Evolutionary conservation across 2,888 invertebrate species (phyloP).

Genomic region (Syrista parreyssii): DNA sequence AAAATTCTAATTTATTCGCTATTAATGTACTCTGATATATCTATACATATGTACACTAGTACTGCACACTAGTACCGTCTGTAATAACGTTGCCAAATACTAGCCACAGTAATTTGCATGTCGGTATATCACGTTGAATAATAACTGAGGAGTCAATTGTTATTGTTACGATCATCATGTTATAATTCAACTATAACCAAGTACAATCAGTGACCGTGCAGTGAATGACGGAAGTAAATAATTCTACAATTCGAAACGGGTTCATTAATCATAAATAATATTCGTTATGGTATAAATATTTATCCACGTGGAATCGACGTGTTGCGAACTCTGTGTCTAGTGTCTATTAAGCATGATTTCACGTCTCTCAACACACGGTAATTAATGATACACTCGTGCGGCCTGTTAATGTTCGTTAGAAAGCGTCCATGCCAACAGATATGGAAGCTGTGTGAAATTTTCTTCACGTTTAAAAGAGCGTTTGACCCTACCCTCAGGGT

Average conservation of each 20-base stretch:
- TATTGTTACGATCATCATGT: not conserved
- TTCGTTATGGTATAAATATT: not conserved
- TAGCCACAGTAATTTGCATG: not conserved
- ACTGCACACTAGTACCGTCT: not conserved
- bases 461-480: not conserved
- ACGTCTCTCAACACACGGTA: not conserved
- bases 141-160: not conserved
- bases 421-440: not conserved
- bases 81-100: not conserved
- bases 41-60: not conserved
- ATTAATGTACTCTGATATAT: not conserved
- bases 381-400: not conserved
- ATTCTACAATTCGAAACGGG: conserved; percentile 29
- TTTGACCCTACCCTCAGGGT: not conserved
- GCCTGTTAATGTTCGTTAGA: not conserved
- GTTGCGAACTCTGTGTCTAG: not conserved
- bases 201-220: conserved; percentile 12
- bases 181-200: conserved; percentile 31
- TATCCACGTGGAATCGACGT: not conserved
- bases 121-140: not conserved
- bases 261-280: conserved; percentile 32
- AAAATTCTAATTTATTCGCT: not conserved
- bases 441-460: not conserved
- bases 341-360: not conserved
- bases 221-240: conserved; percentile 33